phyloP scores from a whole-genome alignment of 2,113 vertebrate species.

The Bothrops jararaca region DNA sequence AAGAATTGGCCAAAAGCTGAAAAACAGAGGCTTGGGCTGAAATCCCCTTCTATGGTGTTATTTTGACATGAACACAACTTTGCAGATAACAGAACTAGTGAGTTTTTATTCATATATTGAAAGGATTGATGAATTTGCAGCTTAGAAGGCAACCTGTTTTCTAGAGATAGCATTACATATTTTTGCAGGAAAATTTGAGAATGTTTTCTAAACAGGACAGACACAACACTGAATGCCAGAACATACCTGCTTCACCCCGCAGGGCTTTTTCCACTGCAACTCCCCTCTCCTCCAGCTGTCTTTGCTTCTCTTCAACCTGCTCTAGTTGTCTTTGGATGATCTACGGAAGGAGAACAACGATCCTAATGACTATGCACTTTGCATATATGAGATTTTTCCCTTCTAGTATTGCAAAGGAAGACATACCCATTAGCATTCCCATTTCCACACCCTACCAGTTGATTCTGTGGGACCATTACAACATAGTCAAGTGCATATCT shows the following conservation, averaged over 20 bases:
- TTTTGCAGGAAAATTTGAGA: conserved; percentile 33
- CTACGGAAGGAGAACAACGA: conserved; percentile 60
- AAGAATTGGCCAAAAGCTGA: conserved; percentile 6
- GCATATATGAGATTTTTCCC: neutral
- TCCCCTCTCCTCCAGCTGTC: conserved; percentile 92
- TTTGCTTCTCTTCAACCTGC: conserved; percentile 97
- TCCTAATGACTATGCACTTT: neutral
- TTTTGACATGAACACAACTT: neutral
- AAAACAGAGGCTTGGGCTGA: conserved; percentile 23
- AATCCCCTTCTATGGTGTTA: neutral
- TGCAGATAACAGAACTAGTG: conserved; percentile 14
- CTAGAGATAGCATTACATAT: conserved; percentile 23
- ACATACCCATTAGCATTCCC: neutral
- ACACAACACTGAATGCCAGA: conserved; percentile 13
- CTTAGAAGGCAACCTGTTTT: neutral
- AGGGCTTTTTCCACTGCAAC: conserved; percentile 97
- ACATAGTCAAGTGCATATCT: neutral
- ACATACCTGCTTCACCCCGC: conserved; percentile 96
- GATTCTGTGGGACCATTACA: neutral
- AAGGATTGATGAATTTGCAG: neutral
- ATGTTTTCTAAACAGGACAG: conserved; percentile 15
- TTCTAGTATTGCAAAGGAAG: neutral
- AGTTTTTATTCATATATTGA: conserved; percentile 9
- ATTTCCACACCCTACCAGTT: neutral
- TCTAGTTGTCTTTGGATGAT: conserved; percentile 97